Base-by-base conservation (phyloP, 2,113 vertebrate genomes). In the Coryphaenoides rupestris region DNA sequence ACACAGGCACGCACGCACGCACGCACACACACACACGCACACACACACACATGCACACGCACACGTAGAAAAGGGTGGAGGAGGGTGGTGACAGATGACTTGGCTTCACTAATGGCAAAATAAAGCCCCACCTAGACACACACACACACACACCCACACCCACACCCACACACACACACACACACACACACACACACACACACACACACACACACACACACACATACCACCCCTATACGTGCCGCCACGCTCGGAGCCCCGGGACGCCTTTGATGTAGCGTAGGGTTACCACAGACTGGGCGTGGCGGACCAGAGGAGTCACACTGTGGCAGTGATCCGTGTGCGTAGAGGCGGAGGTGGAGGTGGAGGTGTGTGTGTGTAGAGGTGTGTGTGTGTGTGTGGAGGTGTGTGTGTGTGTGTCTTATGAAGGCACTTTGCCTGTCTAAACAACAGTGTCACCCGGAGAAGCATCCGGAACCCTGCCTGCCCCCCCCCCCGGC, bases 211-310 rank as follows among this genome's bases (percentile, higher is more conserved):
- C 19, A 0, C 21, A 21, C 22, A 47, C n/a, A 49, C 14, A 62
- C 47, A 28, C 28, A 45, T 17, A 14, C 19, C 45, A 2, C 49
- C 58, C 55, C 49, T 40, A 55, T 59, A 61, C 57, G 7, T 56
- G 59, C 59, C 2, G 54, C 63, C 70, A 76, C 50, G 59, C 77
- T 80, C 63, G 13, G 66, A 58, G 70, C 71, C 74, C 71, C 60
- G 40, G 22, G 72, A 28, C n/a, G 15, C 62, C 76, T 84, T 77
- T 82, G 74, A 84, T 82, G 70, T 72, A 21, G 64, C 55, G 50
- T 79, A 72, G 12, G 47, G 65, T 77, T 83, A 73, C 80, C 28
- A 50, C 52, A 52, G 33, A 33, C 57, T 28, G 19, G 33, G 10
- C 19, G 65, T 59, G n/a, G 10, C 50, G 55, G 55, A 4, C 12